Evolutionary conservation across 2,797 vertebrate genomes (phyloP), one percentile per base, ranked within the genome.

Genomic region (Champsocephalus gunnari): DNA sequence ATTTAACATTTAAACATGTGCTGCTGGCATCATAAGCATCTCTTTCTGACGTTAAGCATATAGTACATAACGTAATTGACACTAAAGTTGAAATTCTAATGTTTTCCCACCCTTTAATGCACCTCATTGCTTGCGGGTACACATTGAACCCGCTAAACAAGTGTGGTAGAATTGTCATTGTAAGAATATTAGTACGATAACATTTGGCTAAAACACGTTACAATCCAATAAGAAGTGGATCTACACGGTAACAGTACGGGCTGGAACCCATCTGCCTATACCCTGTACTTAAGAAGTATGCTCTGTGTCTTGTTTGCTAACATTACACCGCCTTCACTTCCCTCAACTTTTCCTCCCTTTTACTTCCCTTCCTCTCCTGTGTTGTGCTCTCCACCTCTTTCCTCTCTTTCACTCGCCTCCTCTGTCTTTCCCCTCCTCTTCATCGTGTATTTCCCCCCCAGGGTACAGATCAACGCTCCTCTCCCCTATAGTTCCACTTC

Each of bases 381-480:
- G 5, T 48, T 59, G 5, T 63, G 19, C 67, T 38, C 66, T 44
- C 64, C 71, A 41, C 69, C 51, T 54, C 75, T n/a, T 38, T 38
- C 34, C 34, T 38, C 34, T 38, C 34, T 38, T 38, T 38, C 8
- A 38, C 34, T 38, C 1, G 17, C 61, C 69, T 34, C 68, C 53
- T 50, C 72, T 14, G 32, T 73, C 65, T 50, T 57, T 41, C 45
- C 1, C 62, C 67, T 62, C 45, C 57, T 63, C 79, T 68, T 75
- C 71, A 73, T 84, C 75, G 43, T 70, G 61, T 62, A 49, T 69
- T 43, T 51, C 66, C 59, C 73, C 62, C 71, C 45, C n/a, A 6
- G 77, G 56, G 68, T 58, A 62, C 12, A 11, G 73, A 81, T 85
- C 81, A 79, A 71, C 72, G 43, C 77, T 79, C 58, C 73, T 41